phyloP scores from a whole-genome alignment of 2,797 vertebrate species.

The Valencia hispanica region DNA sequence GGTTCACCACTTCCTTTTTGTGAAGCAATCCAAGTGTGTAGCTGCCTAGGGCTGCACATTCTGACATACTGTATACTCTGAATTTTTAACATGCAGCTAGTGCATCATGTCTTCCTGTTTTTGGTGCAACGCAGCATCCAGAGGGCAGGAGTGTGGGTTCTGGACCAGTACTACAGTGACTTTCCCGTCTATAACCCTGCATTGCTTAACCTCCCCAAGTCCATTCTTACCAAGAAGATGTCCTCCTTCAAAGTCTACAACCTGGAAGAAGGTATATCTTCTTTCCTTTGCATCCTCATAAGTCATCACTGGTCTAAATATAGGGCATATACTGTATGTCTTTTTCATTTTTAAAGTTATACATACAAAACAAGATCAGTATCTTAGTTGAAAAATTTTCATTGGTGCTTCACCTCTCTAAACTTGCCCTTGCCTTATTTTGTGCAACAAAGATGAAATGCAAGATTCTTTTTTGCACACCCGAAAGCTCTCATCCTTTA shows the following conservation, averaged over 20 bases:
- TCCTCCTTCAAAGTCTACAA: constrained; percentile 96
- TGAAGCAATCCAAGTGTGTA: not conserved
- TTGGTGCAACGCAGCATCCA: constrained; percentile 84
- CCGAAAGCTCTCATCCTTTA: fast-evolving
- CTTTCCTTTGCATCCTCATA: not conserved
- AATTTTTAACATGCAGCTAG: not conserved
- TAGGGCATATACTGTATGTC: not conserved
- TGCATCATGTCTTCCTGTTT: constrained; percentile 5
- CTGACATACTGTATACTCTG: not conserved
- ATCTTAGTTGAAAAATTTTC: not conserved
- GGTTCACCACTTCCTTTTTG: constrained; percentile 29
- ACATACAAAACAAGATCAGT: not conserved
- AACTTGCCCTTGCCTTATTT: not conserved
- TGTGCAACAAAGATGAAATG: not conserved
- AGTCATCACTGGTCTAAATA: not conserved
- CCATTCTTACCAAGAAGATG: constrained; percentile 93
- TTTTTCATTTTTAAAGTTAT: not conserved
- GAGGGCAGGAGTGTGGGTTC: constrained; percentile 90
- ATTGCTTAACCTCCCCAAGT: constrained; percentile 93
- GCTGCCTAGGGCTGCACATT: fast-evolving
- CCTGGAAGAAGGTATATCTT: constrained; percentile 87
- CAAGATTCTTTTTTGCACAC: not conserved
- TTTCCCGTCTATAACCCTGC: constrained; percentile 95
- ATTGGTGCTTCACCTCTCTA: not conserved
- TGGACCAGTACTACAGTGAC: constrained; percentile 95